A percentile compares a stretch with the other conserved stretches of the same genome.
Evolutionary conservation across 2,888 invertebrate species (phyloP).

Genomic region (Tineola bisselliella): DNA sequence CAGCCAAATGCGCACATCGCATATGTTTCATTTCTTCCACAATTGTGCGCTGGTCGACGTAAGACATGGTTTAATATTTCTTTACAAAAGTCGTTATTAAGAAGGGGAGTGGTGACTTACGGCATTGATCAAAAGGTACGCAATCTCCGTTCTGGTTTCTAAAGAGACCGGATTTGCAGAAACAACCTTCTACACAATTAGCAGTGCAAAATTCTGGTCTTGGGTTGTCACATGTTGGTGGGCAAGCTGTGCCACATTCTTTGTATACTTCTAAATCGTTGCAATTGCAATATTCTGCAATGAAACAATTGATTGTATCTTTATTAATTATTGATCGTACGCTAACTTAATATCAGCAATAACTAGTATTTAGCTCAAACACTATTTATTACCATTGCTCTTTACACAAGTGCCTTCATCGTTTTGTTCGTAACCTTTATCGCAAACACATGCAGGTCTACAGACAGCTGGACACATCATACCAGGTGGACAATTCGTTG

Average conservation of each 20-base stretch:
- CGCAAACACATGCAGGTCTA: conserved; percentile 15
- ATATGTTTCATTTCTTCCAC: neutral
- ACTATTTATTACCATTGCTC: neutral
- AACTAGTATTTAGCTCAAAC: too few relatives aligned
- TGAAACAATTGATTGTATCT: neutral
- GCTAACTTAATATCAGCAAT: too few relatives aligned
- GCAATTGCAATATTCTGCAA: conserved; percentile 1
- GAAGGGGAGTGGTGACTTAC: conserved; percentile 16
- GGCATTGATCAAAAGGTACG: conserved; percentile 15
- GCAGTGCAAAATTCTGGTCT: conserved; percentile 9
- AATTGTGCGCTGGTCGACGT: too few relatives aligned
- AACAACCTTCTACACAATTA: conserved; percentile 14
- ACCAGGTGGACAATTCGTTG: neutral
- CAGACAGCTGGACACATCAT: conserved; percentile 12
- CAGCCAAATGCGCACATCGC: conserved; percentile 14
- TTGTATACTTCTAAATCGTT: conserved; percentile 9
- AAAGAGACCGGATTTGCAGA: conserved; percentile 15
- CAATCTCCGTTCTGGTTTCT: conserved; percentile 12
- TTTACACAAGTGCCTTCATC: conserved; percentile 32
- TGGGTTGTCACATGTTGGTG: conserved; percentile 14
- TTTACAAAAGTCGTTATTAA: too few relatives aligned
- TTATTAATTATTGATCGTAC: too few relatives aligned
- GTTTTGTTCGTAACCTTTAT: conserved; percentile 17
- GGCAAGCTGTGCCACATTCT: conserved; percentile 15
- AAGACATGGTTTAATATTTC: too few relatives aligned